Percentiles rank a stretch among this genome's conserved stretches.
These are phyloP conservation scores for Kryphioiulus occultus DNA, from an alignment of 2,888 invertebrate species.

Conservation along the genomic window DNA sequence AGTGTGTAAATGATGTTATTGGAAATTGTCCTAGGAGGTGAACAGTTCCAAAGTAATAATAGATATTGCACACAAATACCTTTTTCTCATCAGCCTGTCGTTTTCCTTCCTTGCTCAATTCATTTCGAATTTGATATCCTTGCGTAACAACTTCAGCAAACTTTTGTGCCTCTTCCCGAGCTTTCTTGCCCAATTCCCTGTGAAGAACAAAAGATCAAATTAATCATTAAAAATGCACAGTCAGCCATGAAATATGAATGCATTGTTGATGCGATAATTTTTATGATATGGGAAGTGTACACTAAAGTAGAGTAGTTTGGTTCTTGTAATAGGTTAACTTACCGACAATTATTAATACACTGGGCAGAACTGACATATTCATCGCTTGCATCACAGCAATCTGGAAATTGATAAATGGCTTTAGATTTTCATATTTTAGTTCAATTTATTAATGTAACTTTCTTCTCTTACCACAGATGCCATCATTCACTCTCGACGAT, in stretches of 20 bases:
- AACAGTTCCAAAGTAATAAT: neutral
- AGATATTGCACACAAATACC: conserved; percentile 56
- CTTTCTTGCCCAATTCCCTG: conserved; percentile 77
- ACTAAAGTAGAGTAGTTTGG: too few relatives aligned
- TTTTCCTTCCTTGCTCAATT: conserved; percentile 79
- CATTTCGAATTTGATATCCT: conserved; percentile 77
- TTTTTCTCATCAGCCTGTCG: conserved; percentile 76
- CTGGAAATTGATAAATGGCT: conserved; percentile 63
- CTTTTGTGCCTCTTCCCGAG: conserved; percentile 71
- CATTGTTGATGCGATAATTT: too few relatives aligned
- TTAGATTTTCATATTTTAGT: neutral
- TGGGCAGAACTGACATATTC: conserved; percentile 67
- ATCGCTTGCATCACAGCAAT: conserved; percentile 73
- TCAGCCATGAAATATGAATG: neutral
- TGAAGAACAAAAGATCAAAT: neutral
- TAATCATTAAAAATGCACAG: neutral
- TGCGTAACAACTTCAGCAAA: conserved; percentile 76
- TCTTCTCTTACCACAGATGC: conserved; percentile 75
- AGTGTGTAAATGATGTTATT: conserved; percentile 50
- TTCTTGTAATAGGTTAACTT: too few relatives aligned
- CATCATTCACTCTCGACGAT: conserved; percentile 88
- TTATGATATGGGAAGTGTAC: too few relatives aligned
- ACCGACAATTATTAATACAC: conserved; percentile 79
- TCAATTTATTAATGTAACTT: neutral
- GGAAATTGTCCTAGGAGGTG: neutral